These are phyloP conservation scores for Megatriorchis doriae DNA, from an alignment of 2,113 vertebrate genomes.

Conservation along the genomic window DNA sequence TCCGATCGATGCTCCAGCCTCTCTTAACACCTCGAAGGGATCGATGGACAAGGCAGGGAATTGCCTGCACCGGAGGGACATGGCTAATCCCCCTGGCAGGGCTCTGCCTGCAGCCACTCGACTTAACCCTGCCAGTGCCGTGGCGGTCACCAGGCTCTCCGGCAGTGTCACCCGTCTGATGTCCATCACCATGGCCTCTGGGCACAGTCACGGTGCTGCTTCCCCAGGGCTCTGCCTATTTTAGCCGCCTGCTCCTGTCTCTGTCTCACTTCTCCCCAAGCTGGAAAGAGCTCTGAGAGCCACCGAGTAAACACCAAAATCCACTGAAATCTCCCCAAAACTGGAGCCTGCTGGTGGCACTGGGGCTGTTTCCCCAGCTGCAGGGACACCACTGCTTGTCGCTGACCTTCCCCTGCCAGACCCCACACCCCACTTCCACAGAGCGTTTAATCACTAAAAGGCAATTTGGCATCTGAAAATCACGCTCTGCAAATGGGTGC, in stretches of 20 bases:
- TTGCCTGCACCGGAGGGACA: background rate
- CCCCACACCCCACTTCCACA: background rate
- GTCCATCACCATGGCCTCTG: background rate
- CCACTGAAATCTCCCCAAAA: background rate
- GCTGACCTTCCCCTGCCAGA: background rate
- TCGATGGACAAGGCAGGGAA: slow-evolving; percentile 63
- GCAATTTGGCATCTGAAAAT: background rate
- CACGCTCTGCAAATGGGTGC: fast-evolving
- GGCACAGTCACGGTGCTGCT: fast-evolving
- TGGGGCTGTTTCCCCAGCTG: fast-evolving
- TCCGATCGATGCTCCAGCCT: slow-evolving; percentile 33
- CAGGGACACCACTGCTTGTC: fast-evolving
- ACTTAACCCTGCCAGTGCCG: background rate
- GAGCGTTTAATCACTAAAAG: background rate
- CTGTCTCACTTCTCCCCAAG: background rate
- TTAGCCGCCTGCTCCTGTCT: fast-evolving
- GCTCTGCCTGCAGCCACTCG: background rate
- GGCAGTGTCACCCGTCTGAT: background rate
- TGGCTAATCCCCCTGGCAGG: background rate
- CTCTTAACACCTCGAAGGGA: slow-evolving; percentile 48
- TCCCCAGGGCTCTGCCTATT: background rate
- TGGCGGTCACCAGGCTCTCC: fast-evolving
- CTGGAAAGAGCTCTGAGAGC: background rate
- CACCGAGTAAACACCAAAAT: background rate
- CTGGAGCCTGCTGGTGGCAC: background rate